Percentiles rank a stretch among this genome's conserved stretches.
These are phyloP conservation scores for Alligator mississippiensis DNA, from an alignment of 2,113 vertebrate genomes.

Conservation along the genomic window DNA sequence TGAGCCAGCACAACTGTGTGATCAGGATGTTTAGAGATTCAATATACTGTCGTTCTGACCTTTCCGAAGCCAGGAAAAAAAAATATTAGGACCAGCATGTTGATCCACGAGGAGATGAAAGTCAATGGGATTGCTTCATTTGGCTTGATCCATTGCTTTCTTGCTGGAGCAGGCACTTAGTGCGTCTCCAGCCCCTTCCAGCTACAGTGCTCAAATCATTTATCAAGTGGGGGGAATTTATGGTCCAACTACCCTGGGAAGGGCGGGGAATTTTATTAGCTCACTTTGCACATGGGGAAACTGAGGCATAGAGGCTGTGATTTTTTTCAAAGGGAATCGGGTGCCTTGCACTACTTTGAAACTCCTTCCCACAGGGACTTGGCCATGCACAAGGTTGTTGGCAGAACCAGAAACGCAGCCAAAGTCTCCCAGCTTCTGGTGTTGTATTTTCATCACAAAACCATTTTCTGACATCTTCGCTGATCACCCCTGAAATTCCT, in stretches of 20 bases:
- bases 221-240: background rate
- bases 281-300: background rate
- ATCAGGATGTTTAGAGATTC: slow-evolving; percentile 70
- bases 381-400: rapidly evolving
- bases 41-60: slow-evolving; percentile 59
- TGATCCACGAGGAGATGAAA: slow-evolving; percentile 36
- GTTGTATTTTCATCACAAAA: background rate
- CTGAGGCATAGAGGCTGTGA: background rate
- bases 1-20: slow-evolving; percentile 59
- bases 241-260: background rate
- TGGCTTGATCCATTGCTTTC: background rate
- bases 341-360: background rate
- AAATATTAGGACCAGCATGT: slow-evolving; percentile 39
- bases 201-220: background rate
- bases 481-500: rapidly evolving
- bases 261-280: background rate
- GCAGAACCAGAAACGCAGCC: background rate
- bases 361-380: background rate
- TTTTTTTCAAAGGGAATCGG: background rate
- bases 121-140: background rate
- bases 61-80: slow-evolving; percentile 53
- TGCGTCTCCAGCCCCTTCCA: background rate
- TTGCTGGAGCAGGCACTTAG: background rate
- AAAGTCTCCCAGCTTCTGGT: background rate
- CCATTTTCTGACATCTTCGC: background rate